Evolutionary conservation across 1,140 invertebrate species (phyloP), one percentile per base, ranked within the genome.

Genomic region (Hylaeus anthracinus): DNA sequence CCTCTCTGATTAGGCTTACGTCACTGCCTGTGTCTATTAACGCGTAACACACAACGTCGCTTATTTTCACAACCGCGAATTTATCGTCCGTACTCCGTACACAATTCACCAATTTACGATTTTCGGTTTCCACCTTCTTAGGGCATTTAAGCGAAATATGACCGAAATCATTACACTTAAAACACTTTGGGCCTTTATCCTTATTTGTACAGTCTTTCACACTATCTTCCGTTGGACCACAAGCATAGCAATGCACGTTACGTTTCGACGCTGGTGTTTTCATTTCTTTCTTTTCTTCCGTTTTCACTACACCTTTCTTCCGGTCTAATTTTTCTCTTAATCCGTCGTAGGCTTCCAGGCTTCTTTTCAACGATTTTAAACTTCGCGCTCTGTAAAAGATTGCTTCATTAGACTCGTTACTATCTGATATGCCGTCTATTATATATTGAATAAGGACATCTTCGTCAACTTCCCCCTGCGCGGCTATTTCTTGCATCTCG

Each of bases 371-470:
- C 45, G 81, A 81, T 0, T 39, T 39, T 63, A 85, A 53, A 0
- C 53, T 72, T 12, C 45, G 14, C 0, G 78, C 73, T 12, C 72
- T 64, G 41, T 87, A 88, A 5, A 90, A 55, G 0, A 84, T 48
- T 0, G 65, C 64, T 55, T 88, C 86, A 48, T 84, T 88, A 0
- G 39, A 9, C 1, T 73, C 82, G 0, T 80, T 63, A 26, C 83
- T 64, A 53, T 88, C 86, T 1, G n/a, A 73, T 6, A 90, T 79
- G 3, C 85, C 89, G 41, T 90, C 85, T 15, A 58, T 58, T 58
- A 58, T 58, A 14, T n/a, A 14, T 15, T 6, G 3, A 45, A 45
- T 45, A 4, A 45, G 45, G 45, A 0, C 26, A 26, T 26, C 26
- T 26, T 26, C 26, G 26, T 26, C 26, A 26, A 26, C 26, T 26